Percentiles rank a stretch among this genome's conserved stretches.
Evolutionary conservation across 2,888 invertebrate species (phyloP).

Genomic region (Erebia ligea): DNA sequence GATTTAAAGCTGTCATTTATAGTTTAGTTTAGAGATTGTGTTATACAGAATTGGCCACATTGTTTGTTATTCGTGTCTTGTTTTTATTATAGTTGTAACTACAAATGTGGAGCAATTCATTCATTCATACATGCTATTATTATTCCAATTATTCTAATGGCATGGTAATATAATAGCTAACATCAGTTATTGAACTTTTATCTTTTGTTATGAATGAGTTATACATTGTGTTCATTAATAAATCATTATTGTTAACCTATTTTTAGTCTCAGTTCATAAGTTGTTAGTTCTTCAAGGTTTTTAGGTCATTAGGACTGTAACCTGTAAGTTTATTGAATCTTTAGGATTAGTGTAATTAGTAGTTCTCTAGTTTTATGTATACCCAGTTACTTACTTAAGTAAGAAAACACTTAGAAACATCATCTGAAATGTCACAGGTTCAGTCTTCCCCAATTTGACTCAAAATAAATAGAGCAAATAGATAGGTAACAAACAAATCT

Average conservation of each 20-base stretch:
- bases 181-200: slow-evolving; percentile 18
- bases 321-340: not conserved
- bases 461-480: too few species aligned
- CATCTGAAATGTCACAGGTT: too few species aligned
- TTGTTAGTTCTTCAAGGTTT: not conserved
- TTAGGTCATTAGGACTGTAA: not conserved
- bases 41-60: too few species aligned
- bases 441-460: too few species aligned
- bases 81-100: not conserved
- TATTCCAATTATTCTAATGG: slow-evolving; percentile 14
- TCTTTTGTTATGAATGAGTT: slow-evolving; percentile 9
- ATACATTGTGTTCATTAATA: not conserved
- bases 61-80: not conserved
- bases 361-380: too few species aligned
- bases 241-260: not conserved
- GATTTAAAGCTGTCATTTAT: too few species aligned
- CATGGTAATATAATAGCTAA: slow-evolving; percentile 5
- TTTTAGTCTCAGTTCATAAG: not conserved
- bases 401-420: too few species aligned
- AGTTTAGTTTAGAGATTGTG: too few species aligned
- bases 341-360: not conserved
- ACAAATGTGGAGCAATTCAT: not conserved
- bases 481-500: too few species aligned
- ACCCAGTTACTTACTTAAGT: too few species aligned
- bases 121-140: slow-evolving; percentile 10